A percentile compares a stretch with the other conserved stretches of the same genome.
phyloP scores from a whole-genome alignment of 1,140 invertebrate species.

The Pentalonia nigronervosa region DNA sequence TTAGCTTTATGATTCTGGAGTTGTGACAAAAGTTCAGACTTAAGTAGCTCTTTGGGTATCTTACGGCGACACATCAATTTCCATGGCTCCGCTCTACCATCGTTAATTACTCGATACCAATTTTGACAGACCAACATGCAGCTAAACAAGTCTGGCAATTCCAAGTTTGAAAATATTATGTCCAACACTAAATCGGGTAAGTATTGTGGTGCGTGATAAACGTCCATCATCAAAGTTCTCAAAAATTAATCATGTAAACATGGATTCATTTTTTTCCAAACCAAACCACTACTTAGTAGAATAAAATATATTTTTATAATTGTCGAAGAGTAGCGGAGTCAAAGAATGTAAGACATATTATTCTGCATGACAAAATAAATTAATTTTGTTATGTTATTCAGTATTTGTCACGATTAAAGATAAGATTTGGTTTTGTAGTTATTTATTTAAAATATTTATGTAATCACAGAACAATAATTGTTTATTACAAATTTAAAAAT shows the following conservation, averaged over 20 bases:
- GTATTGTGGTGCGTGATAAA: slow-evolving; percentile 38
- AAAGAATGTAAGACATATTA: neutral
- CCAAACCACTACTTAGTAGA: neutral
- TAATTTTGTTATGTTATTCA: neutral
- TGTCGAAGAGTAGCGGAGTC: neutral
- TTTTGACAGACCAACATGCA: slow-evolving; percentile 93
- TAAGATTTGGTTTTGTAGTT: neutral
- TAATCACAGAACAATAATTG: too few relatives aligned
- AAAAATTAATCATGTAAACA: neutral
- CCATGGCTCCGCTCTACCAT: slow-evolving; percentile 97
- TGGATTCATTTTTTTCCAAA: neutral
- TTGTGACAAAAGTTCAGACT: slow-evolving; percentile 89
- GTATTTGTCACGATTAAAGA: neutral
- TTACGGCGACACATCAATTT: slow-evolving; percentile 86
- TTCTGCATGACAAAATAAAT: neutral
- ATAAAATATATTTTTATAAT: neutral
- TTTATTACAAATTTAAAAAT: neutral
- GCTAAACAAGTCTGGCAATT: slow-evolving; percentile 83
- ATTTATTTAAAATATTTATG: neutral
- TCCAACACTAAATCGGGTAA: slow-evolving; percentile 85
- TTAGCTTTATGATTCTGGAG: slow-evolving; percentile 93
- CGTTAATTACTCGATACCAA: slow-evolving; percentile 89
- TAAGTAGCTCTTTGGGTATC: slow-evolving; percentile 88
- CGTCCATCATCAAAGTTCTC: neutral
- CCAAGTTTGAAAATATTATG: slow-evolving; percentile 92